Conservation (phyloP, 2,888 invertebrate genomes). For the Acronicta alni region DNA sequence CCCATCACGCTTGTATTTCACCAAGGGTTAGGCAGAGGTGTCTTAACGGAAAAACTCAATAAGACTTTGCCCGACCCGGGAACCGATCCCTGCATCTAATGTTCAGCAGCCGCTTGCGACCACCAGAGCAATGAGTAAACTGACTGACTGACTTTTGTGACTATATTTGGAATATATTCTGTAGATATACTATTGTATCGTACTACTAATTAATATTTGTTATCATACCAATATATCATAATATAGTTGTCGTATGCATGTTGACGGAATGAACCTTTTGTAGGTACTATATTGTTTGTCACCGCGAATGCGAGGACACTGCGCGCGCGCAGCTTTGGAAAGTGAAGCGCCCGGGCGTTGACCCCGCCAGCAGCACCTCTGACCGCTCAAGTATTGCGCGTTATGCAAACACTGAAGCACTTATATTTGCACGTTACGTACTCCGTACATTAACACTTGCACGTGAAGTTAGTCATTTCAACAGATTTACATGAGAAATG, state of each 20-base stretch:
- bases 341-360: conserved; percentile 32
- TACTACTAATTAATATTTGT: not conserved
- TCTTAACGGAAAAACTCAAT: no score
- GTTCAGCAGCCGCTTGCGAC: no score
- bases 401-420: conserved; percentile 27
- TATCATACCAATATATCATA: not conserved
- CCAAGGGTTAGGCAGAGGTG: no score
- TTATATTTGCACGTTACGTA: conserved; percentile 18
- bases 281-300: no score
- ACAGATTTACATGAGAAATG: not conserved
- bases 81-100: no score
- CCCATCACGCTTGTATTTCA: no score
- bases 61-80: no score
- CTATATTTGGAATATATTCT: no score
- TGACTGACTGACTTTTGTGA: no score
- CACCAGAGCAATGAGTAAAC: no score
- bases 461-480: not conserved
- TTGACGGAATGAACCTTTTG: conserved; percentile 8
- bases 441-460: not conserved
- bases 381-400: conserved; percentile 24
- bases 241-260: not conserved
- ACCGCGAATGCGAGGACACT: conserved; percentile 10
- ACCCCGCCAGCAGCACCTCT: conserved; percentile 31
- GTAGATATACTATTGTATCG: no score
- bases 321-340: conserved; percentile 41